Evolutionary conservation across 92 coral and sea anemone species (phyloP).

Genomic region (Scolanthus callimorphus): DNA sequence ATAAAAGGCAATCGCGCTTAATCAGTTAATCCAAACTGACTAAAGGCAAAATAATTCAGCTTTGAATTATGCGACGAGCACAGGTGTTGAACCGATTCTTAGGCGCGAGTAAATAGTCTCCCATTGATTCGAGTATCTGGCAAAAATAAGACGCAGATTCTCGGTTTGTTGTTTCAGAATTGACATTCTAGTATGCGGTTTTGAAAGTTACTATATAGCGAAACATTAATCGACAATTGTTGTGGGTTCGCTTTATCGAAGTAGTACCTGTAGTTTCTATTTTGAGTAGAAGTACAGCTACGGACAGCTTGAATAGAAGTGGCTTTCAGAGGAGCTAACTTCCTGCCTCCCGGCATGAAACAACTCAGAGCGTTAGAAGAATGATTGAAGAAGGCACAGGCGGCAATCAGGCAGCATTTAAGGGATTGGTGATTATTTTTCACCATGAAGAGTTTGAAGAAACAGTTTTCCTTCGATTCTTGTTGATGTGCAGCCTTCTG

Average conservation of each 20-base stretch:
- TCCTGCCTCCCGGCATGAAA: slow-evolving; percentile 99
- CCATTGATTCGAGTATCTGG: too few relatives aligned
- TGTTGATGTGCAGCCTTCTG: neutral
- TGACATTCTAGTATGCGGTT: too few relatives aligned
- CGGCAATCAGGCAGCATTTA: slow-evolving; percentile 54
- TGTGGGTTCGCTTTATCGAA: too few relatives aligned
- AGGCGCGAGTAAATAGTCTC: too few relatives aligned
- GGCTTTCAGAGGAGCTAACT: slow-evolving; percentile 79
- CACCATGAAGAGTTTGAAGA: slow-evolving; percentile 53
- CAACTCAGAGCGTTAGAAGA: slow-evolving; percentile 55
- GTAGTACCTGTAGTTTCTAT: too few relatives aligned
- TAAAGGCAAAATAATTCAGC: neutral
- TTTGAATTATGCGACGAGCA: neutral
- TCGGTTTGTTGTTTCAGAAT: too few relatives aligned
- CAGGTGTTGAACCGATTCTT: neutral
- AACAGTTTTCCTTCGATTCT: neutral
- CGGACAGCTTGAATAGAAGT: slow-evolving; percentile 58
- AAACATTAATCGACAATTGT: too few relatives aligned
- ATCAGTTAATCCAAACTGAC: neutral
- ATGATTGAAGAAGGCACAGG: slow-evolving; percentile 58
- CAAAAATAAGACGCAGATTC: too few relatives aligned
- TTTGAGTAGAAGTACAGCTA: too few relatives aligned
- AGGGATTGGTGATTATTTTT: slow-evolving; percentile 52
- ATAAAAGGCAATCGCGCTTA: neutral
- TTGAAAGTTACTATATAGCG: too few relatives aligned